phyloP scores from a whole-genome alignment of 2,113 vertebrate genomes.

The Datnioides undecimradiatus region DNA sequence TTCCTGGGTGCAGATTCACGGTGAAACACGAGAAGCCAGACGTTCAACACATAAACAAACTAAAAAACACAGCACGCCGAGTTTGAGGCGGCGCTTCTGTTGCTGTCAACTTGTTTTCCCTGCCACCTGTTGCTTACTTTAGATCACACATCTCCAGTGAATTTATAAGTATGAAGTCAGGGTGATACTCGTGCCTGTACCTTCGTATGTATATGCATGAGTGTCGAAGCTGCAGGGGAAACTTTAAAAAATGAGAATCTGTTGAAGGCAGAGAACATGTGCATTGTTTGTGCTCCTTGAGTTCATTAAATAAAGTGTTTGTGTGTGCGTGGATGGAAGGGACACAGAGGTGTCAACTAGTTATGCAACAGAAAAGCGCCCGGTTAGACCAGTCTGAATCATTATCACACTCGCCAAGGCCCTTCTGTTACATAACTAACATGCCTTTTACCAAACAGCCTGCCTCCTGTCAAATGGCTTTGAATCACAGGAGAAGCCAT shows the following conservation, averaged over 20 bases:
- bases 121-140: constrained; percentile 37
- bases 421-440: constrained; percentile 63
- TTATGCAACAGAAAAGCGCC: constrained; percentile 68
- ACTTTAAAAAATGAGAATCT: background rate
- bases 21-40: background rate
- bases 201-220: background rate
- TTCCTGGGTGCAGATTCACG: background rate
- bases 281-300: constrained; percentile 23
- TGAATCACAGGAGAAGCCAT: constrained; percentile 28
- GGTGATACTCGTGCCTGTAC: background rate
- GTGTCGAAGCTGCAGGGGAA: background rate
- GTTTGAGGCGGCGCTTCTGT: background rate
- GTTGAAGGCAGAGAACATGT: background rate
- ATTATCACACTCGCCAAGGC: constrained; percentile 64
- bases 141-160: background rate
- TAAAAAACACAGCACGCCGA: background rate
- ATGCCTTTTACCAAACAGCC: constrained; percentile 54
- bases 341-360: constrained; percentile 63
- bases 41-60: constrained; percentile 16
- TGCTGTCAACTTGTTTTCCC: constrained; percentile 16
- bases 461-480: constrained; percentile 57
- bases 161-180: constrained; percentile 20
- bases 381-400: constrained; percentile 65
- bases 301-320: constrained; percentile 40
- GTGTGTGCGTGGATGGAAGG: constrained; percentile 39